Conservation (phyloP, 2,113 vertebrate genomes). For the Nesogale talazaci region DNA sequence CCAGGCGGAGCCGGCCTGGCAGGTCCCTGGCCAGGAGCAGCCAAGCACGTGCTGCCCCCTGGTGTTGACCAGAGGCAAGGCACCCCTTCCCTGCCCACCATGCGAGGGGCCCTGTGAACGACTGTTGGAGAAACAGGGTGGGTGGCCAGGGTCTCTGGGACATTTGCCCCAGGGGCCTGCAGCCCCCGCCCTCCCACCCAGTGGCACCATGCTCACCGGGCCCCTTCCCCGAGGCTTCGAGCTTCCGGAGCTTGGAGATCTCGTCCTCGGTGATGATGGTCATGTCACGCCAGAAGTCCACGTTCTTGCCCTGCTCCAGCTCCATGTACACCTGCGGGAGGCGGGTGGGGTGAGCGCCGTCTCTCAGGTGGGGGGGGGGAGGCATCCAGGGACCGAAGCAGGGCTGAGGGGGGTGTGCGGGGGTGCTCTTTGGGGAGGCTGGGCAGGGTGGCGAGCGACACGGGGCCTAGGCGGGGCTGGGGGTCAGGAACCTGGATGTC, state of each 20-base stretch:
- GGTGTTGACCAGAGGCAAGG: not conserved
- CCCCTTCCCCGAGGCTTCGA: slow-evolving; percentile 96
- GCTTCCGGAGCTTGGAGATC: slow-evolving; percentile 96
- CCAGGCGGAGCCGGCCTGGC: too few species aligned
- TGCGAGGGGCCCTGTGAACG: too few species aligned
- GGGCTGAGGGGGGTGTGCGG: not conserved
- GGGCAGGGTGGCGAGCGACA: fast-evolving
- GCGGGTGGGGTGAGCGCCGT: not conserved
- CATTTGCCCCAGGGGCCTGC: too few species aligned
- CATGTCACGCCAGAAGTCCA: slow-evolving; percentile 99
- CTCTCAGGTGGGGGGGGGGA: not conserved
- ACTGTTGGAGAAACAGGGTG: too few species aligned
- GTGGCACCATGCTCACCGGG: slow-evolving; percentile 86
- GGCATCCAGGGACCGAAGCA: too few species aligned
- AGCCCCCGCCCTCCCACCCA: too few species aligned
- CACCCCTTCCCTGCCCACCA: too few species aligned
- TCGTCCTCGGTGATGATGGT: slow-evolving; percentile 98
- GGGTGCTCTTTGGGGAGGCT: not conserved
- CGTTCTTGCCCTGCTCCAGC: slow-evolving; percentile 97
- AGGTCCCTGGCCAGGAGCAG: not conserved
- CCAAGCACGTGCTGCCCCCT: not conserved
- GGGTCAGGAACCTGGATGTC: slow-evolving; percentile 93
- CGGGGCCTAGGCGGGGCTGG: too few species aligned
- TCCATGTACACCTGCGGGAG: slow-evolving; percentile 96
- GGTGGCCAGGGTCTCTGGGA: too few species aligned